Base-by-base conservation (phyloP, 2,113 vertebrate species). In the Serinus canaria region DNA sequence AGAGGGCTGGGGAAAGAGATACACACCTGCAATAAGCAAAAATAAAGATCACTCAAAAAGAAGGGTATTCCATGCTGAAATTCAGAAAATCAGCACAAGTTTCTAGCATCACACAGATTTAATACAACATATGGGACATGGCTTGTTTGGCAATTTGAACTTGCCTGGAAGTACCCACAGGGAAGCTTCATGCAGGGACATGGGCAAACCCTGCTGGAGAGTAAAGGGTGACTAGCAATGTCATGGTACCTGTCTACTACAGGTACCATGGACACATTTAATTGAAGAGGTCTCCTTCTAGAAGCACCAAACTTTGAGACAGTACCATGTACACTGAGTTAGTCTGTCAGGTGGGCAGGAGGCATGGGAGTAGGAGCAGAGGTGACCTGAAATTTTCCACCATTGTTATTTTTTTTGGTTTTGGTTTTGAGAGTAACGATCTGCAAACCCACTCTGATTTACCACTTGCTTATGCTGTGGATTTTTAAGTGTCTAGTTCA, bases 361-460 rank as follows among this genome's bases (percentile, higher is more conserved):
- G 60, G 14, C 20, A 74, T 1, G 9, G 25, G 10, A 67, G 24
- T 7, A 46, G 2, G 33, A 83, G 46, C n/a, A 47, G 41, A 76
- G 9, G 7, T 31, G 70, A 78, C 25, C 60, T 75, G 33, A 18
- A 92, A 63, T 28, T 72, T 47, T 49, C 74, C 41, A 74, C 33
- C 30, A 17, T 46, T 92, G 49, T 59, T 44, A 44, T 39, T 82
- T 73, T 30, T n/a, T 87, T 69, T 21, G 1, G 1, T 84, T 89
- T 86, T 66, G 47, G n/a, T 59, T 75, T 47, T 13, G 16, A 62
- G 21, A 73, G 27, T 11, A 77, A 69, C 20, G 6, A 76, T 37
- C 73, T 89, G 68, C 89, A 95, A 86, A 74, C 13, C 44, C 59
- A 70, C 62, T 89, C 56, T 80, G 90, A 95, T 77, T 87, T 83